Conservation (phyloP, 64 coral and sea anemone species). For the Montipora foliosa region DNA sequence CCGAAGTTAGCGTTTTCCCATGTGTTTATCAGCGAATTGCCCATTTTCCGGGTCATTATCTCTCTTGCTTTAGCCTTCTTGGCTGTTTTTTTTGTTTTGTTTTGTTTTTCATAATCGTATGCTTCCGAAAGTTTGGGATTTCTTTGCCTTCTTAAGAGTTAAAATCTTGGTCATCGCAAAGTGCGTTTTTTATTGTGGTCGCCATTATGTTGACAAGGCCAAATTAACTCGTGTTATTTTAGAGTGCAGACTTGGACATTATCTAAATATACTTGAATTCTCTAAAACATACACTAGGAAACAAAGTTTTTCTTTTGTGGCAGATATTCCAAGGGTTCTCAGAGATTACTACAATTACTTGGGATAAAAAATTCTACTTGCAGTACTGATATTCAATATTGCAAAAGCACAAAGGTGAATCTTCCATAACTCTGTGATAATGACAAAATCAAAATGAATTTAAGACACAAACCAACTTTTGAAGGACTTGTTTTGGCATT, state of each 20-base stretch:
- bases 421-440: no score
- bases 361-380: no score
- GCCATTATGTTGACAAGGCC: background rate
- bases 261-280: background rate
- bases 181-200: background rate
- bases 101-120: background rate
- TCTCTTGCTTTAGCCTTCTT: background rate
- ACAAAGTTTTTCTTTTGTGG: no score
- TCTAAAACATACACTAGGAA: no score
- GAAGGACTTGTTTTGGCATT: no score
- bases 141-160: background rate
- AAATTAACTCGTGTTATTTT: background rate
- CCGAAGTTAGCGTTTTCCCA: background rate
- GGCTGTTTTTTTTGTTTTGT: background rate
- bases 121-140: background rate
- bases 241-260: background rate
- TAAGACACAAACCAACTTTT: no score
- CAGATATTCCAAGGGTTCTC: no score
- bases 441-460: no score
- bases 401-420: no score
- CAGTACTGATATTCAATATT: no score
- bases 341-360: no score
- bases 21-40: background rate
- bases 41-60: background rate
- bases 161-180: background rate